Evolutionary conservation across 2,113 vertebrate genomes (phyloP).

Genomic region (Bubo blakistoni): DNA sequence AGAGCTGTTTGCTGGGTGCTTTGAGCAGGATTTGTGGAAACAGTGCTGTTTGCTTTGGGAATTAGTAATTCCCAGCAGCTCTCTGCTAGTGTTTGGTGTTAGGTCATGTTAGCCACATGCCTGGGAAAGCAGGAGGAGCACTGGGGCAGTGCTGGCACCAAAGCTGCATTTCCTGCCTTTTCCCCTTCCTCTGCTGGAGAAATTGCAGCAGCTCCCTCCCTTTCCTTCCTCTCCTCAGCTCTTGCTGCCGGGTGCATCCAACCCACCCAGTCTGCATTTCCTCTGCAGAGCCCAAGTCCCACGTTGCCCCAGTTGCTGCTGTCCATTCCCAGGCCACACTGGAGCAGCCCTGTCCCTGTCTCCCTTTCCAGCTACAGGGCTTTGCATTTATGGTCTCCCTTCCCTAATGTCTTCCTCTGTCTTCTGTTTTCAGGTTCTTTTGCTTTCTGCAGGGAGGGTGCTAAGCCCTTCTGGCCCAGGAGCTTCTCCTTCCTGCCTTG

Average conservation of each 20-base stretch:
- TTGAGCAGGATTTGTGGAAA: not conserved
- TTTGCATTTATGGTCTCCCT: not conserved
- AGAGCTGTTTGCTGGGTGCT: not conserved
- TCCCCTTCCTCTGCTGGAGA: not conserved
- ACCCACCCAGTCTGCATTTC: not conserved
- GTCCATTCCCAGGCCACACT: fast-evolving
- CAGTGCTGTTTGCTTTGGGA: not conserved
- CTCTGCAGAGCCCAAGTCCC: not conserved
- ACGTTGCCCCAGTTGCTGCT: not conserved
- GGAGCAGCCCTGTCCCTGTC: not conserved
- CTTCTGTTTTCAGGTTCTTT: not conserved
- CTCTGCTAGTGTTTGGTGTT: not conserved
- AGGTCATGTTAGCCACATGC: not conserved
- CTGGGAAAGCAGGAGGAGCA: not conserved
- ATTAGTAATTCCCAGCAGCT: not conserved
- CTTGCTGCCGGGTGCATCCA: not conserved
- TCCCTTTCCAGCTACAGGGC: not conserved
- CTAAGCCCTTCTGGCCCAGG: not conserved
- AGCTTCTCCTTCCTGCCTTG: not conserved
- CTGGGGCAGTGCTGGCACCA: not conserved
- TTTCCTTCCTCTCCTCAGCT: conserved; percentile 11
- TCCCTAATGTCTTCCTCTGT: not conserved
- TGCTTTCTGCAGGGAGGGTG: not conserved
- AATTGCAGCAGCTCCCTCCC: not conserved
- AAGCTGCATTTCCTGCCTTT: not conserved